A percentile compares a stretch with the other conserved stretches of the same genome.
phyloP scores from a whole-genome alignment of 2,888 invertebrate species.

The Creontiades dilutus region DNA sequence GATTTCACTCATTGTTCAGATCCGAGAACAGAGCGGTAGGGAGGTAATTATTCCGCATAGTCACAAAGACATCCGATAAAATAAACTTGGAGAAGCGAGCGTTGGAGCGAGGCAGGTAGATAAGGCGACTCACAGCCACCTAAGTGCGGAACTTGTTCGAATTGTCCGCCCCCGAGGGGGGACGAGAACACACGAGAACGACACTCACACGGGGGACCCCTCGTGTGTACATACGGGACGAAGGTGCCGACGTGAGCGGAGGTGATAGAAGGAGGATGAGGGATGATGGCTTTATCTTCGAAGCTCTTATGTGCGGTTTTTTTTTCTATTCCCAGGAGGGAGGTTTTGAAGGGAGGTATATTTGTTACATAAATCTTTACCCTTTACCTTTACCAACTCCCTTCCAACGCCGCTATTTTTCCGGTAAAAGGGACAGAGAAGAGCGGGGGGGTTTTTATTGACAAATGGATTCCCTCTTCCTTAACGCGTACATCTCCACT shows the following conservation, averaged over 20 bases:
- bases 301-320: slow-evolving; percentile 52
- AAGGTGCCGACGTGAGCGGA: background rate
- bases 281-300: slow-evolving; percentile 67
- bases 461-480: slow-evolving; percentile 63
- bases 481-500: background rate
- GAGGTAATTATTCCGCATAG: slow-evolving; percentile 1
- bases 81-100: background rate
- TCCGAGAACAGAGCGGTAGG: background rate
- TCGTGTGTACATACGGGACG: background rate
- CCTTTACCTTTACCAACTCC: slow-evolving; percentile 36
- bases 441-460: slow-evolving; percentile 11
- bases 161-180: slow-evolving; percentile 6
- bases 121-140: background rate
- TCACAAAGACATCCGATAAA: background rate
- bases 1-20: background rate
- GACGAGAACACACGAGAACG: background rate
- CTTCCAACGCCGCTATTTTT: no score
- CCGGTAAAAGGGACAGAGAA: no score
- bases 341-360: slow-evolving; percentile 40
- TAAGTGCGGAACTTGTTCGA: slow-evolving; percentile 33
- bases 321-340: slow-evolving; percentile 24
- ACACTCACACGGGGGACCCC: background rate
- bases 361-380: slow-evolving; percentile 61
- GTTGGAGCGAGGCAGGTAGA: slow-evolving; percentile 23
- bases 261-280: slow-evolving; percentile 64